Evolutionary conservation across 2,888 invertebrate genomes (phyloP).

Genomic region (Pimpla rufipes): DNA sequence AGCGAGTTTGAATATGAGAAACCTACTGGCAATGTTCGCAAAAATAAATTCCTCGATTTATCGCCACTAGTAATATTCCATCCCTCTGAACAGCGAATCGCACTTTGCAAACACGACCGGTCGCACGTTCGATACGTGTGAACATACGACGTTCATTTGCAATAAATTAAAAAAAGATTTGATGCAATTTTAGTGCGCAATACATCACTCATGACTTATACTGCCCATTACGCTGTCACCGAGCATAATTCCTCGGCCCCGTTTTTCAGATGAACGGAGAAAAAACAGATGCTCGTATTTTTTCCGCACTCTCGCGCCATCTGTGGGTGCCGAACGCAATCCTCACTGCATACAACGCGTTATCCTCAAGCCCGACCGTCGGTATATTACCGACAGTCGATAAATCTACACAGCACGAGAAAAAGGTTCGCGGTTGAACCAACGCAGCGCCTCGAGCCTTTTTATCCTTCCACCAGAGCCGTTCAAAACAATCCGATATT

Average conservation of each 20-base stretch:
- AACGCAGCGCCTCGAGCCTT: not conserved
- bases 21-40: no score
- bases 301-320: not conserved
- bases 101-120: no score
- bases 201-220: not conserved
- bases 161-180: not conserved
- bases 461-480: not conserved
- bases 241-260: not conserved
- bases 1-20: no score
- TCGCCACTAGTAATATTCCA: no score
- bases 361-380: not conserved
- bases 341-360: not conserved
- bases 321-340: not conserved
- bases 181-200: not conserved
- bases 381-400: slow-evolving; percentile 10
- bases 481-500: not conserved
- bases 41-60: no score
- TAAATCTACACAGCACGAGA: not conserved
- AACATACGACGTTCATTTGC: no score
- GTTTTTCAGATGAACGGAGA: no score
- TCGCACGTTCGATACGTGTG: no score
- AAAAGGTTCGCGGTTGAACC: not conserved
- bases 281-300: not conserved
- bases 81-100: no score
- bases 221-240: not conserved